These are phyloP conservation scores for Tamandua tetradactyla DNA, from an alignment of 2,797 vertebrate species.

Conservation along the genomic window DNA sequence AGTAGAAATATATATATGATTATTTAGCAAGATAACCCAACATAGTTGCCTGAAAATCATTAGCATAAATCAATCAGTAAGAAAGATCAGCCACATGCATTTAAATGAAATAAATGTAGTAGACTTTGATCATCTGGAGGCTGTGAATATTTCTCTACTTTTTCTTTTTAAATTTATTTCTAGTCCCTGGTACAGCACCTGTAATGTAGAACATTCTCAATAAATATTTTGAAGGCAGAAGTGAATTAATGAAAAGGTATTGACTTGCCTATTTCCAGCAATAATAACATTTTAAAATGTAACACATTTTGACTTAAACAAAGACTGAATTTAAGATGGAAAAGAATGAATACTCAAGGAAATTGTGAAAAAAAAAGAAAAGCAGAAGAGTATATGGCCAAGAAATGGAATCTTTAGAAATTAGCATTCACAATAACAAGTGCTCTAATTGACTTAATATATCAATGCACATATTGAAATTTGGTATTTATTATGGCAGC, in stretches of 20 bases:
- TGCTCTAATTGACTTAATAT: background rate
- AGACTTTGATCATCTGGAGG: too few species aligned
- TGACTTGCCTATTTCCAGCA: background rate
- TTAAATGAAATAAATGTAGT: background rate
- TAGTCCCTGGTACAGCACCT: too few species aligned
- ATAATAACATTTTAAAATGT: background rate
- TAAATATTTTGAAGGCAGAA: background rate
- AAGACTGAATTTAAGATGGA: background rate
- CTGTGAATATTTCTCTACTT: too few species aligned
- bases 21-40: background rate
- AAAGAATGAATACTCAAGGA: background rate
- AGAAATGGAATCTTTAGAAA: background rate
- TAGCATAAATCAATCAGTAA: background rate
- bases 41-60: background rate
- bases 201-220: background rate
- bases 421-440: background rate
- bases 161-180: too few species aligned
- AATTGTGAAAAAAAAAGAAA: background rate
- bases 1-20: background rate
- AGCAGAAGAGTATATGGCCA: background rate
- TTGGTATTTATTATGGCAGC: background rate
- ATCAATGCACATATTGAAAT: background rate
- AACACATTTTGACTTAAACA: background rate
- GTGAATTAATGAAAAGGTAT: background rate
- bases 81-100: background rate